Percentiles rank a stretch among this genome's conserved stretches.
Conservation (phyloP, 2,888 invertebrate genomes). For the Pilophorus perplexus region DNA sequence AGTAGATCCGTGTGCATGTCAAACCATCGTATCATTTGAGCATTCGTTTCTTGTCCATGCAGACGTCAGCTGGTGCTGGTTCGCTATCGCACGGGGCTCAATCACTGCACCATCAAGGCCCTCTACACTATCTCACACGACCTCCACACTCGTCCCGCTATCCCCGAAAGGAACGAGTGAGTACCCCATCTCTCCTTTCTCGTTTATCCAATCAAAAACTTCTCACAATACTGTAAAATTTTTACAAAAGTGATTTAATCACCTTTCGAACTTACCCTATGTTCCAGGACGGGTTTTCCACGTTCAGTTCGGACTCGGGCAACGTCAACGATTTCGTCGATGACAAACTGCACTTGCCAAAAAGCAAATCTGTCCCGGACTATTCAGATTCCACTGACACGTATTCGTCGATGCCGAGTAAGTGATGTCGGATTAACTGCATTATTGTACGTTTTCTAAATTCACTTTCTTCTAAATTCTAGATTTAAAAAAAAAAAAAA, state of each 20-base stretch:
- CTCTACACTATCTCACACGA: conserved; percentile 32
- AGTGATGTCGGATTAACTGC: no score
- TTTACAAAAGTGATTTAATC: not conserved
- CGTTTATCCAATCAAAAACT: no score
- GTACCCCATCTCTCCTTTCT: no score
- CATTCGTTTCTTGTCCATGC: no score
- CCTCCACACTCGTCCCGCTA: conserved; percentile 48
- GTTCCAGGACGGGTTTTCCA: conserved; percentile 60
- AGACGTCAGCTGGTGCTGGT: conserved; percentile 1
- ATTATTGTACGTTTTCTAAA: no score
- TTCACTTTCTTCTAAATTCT: not conserved
- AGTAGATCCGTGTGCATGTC: no score
- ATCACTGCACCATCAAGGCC: conserved; percentile 1
- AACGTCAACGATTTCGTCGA: conserved; percentile 67
- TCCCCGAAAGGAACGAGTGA: conserved; percentile 56
- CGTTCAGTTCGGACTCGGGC: conserved; percentile 76
- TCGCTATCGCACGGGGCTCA: conserved; percentile 1
- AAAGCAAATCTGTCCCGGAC: conserved; percentile 64
- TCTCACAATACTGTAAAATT: not conserved
- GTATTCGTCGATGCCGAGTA: conserved; percentile 44
- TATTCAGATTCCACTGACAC: conserved; percentile 54
- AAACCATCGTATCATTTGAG: no score
- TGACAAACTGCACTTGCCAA: conserved; percentile 55
- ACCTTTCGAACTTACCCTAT: no score
- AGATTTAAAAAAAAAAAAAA: not conserved